Conservation (phyloP, 2,888 invertebrate species). For the Zygogramma bicolorata region DNA sequence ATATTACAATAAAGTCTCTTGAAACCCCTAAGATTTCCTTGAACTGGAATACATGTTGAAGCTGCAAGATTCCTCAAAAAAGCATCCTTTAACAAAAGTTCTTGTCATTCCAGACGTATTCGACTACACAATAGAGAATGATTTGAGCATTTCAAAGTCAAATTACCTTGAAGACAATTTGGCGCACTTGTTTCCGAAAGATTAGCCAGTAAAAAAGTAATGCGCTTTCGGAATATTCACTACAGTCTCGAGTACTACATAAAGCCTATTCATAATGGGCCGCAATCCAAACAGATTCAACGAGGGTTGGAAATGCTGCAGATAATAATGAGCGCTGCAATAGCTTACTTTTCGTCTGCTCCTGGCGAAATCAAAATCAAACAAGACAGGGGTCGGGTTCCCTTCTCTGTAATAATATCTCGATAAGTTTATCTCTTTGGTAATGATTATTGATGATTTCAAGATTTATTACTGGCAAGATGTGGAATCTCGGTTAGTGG, state of each 20-base stretch:
- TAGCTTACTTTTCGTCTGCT: conserved; percentile 36
- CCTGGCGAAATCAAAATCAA: conserved; percentile 42
- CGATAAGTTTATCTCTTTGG: conserved; percentile 39
- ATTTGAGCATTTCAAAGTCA: too few relatives aligned
- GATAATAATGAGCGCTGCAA: conserved; percentile 43
- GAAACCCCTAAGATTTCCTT: too few relatives aligned
- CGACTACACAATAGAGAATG: too few relatives aligned
- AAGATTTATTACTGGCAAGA: conserved; percentile 47
- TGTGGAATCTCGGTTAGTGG: conserved; percentile 39
- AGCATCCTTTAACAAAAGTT: too few relatives aligned
- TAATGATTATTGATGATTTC: conserved; percentile 55
- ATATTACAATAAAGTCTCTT: too few relatives aligned
- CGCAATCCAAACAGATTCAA: conserved; percentile 37
- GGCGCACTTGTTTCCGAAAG: conserved; percentile 30
- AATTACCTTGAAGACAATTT: conserved; percentile 17
- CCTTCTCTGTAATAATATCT: conserved; percentile 31
- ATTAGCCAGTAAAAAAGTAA: conserved; percentile 32
- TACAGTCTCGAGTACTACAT: conserved; percentile 21
- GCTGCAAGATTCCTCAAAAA: too few relatives aligned
- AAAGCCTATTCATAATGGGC: conserved; percentile 33
- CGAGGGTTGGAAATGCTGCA: conserved; percentile 35
- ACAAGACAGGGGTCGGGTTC: conserved; percentile 36
- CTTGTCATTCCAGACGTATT: too few relatives aligned
- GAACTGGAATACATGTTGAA: too few relatives aligned
- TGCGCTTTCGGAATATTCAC: conserved; percentile 16